Evolutionary conservation across 1,140 invertebrate genomes (phyloP), one percentile per base, ranked within the genome.

Genomic region (Brachionus paranguensis): DNA sequence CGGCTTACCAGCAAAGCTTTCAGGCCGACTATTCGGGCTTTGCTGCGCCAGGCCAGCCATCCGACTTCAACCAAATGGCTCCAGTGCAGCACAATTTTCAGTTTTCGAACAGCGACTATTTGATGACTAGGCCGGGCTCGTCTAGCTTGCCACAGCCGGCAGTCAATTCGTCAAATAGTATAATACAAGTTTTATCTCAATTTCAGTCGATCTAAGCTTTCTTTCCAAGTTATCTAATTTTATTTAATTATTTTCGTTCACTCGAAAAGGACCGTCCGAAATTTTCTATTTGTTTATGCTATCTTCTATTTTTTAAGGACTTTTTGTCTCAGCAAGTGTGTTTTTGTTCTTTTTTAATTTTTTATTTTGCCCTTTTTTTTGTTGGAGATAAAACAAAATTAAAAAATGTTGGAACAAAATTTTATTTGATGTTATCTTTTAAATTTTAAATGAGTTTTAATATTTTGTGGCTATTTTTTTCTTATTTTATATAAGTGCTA

Each of bases 191-290:
- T 60, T 68, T 81, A 60, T 81, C 78, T 64, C 78, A 81, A 27
- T 81, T 81, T 81, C 78, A 81, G 60, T 81, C 78, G 50, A 81
- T 81, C 78, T 81, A 60, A 81, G 3, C 47, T 79, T 72, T 72
- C 12, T 41, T 43, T 76, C 20, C 27, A 76, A 72, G n/a, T 72
- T 72, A 41, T 41, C 29, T 72, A n/a, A 41, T 41, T 72, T 41
- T 72, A 41, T 72, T 37, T 72, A 72, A 41, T 72, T 72, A 37
- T 7, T 37, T 72, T 72, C n/a, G 3, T 72, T 72, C 37, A 72
- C n/a, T 41, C 29, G 7, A 72, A 72, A 72, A 68, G 24, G 33
- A 68, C 64, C 64, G 64, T 68, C 64, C 64, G 64, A 68, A 29
- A 68, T 68, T 68, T 68, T 37, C 33, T 29, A 33, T 37, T 68